phyloP scores from a whole-genome alignment of 2,113 vertebrate genomes.

The Thomomys bottae region DNA sequence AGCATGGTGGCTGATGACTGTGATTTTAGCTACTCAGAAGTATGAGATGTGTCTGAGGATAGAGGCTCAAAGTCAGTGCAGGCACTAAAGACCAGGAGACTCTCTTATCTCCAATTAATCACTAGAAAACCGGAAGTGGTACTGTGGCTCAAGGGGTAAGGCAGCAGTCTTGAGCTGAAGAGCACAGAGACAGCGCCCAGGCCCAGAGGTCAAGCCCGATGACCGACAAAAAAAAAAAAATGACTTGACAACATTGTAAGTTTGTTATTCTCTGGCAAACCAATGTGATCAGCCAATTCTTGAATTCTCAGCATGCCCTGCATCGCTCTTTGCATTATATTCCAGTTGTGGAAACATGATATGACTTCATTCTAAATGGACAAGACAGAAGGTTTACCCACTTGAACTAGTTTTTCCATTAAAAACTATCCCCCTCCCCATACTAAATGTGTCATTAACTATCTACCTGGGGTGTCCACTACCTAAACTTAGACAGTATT shows the following conservation, averaged over 20 bases:
- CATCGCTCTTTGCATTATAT: slow-evolving; percentile 67
- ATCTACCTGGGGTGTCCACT: slow-evolving; percentile 81
- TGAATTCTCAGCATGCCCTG: slow-evolving; percentile 60
- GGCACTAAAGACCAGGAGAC: too few relatives aligned
- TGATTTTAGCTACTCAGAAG: too few relatives aligned
- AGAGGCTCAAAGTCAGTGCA: too few relatives aligned
- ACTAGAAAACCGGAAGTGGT: too few relatives aligned
- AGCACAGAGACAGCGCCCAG: too few relatives aligned
- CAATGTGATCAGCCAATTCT: slow-evolving; percentile 55
- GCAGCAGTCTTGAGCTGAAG: too few relatives aligned
- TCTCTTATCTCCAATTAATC: too few relatives aligned
- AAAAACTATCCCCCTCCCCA: slow-evolving; percentile 71
- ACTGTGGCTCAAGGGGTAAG: too few relatives aligned
- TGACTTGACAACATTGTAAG: slow-evolving; percentile 67
- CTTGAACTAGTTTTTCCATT: slow-evolving; percentile 70
- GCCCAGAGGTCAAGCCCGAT: too few relatives aligned
- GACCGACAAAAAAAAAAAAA: too few relatives aligned
- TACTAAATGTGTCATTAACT: slow-evolving; percentile 81
- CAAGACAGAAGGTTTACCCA: slow-evolving; percentile 57
- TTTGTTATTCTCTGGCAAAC: slow-evolving; percentile 71
- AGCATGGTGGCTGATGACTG: too few relatives aligned
- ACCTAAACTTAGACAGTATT: slow-evolving; percentile 77
- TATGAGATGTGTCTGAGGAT: too few relatives aligned
- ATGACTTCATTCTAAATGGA: slow-evolving; percentile 59
- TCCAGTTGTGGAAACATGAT: slow-evolving; percentile 66